Evolutionary conservation across 2,888 invertebrate species (phyloP).

Genomic region (Nomada fabriciana): DNA sequence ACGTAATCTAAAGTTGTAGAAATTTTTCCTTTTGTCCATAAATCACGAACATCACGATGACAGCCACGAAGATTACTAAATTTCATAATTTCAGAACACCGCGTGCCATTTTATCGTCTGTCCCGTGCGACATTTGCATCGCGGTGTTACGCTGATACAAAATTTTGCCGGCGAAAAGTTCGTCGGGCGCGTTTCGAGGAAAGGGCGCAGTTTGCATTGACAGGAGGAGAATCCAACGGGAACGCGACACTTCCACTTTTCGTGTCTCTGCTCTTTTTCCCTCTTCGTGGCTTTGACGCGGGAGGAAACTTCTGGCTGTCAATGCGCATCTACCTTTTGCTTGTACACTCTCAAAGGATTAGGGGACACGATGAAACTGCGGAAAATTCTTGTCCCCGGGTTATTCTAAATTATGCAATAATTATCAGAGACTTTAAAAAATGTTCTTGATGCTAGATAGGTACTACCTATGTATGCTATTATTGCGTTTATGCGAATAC

Average conservation of each 20-base stretch:
- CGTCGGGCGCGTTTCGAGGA: background rate
- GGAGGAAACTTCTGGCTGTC: conserved; percentile 20
- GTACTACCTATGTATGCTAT: too few relatives aligned
- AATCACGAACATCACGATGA: conserved; percentile 2
- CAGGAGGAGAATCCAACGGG: background rate
- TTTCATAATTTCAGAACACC: background rate
- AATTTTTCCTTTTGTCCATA: background rate
- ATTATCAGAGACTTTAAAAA: too few relatives aligned
- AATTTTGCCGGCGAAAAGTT: conserved; percentile 1
- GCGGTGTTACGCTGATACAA: background rate
- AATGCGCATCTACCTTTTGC: background rate
- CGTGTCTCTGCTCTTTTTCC: background rate
- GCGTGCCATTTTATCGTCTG: background rate
- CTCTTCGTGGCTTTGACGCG: background rate
- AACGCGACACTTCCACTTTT: conserved; percentile 2
- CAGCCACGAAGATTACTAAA: conserved; percentile 3
- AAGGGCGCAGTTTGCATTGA: background rate
- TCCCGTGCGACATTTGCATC: background rate
- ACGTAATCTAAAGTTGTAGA: conserved; percentile 21
- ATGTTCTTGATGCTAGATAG: too few relatives aligned
- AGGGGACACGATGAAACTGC: background rate
- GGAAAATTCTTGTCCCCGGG: too few relatives aligned
- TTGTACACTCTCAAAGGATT: background rate
- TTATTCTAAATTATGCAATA: too few relatives aligned
- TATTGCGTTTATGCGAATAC: too few relatives aligned